phyloP scores from a whole-genome alignment of 1,140 invertebrate genomes.

The Mizuhopecten yessoensis region DNA sequence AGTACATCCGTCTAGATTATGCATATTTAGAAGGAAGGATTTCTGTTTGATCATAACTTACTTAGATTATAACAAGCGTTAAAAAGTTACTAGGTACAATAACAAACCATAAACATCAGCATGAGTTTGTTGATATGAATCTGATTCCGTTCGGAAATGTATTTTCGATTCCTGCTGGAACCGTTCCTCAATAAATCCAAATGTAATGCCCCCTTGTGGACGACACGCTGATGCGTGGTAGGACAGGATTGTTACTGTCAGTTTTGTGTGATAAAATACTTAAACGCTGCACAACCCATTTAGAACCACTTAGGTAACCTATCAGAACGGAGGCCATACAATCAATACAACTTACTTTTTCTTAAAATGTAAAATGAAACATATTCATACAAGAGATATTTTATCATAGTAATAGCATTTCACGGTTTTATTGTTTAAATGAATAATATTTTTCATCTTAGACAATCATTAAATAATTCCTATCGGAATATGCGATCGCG shows the following conservation, averaged over 20 bases:
- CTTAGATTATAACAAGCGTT: neutral
- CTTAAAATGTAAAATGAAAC: neutral
- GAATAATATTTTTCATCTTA: too few relatives aligned
- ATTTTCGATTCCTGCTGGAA: neutral
- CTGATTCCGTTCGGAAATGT: neutral
- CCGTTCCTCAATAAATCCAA: neutral
- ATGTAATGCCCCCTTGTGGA: neutral
- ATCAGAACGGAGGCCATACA: neutral
- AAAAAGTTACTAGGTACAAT: neutral
- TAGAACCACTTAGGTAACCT: neutral
- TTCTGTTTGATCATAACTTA: neutral
- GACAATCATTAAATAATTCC: too few relatives aligned
- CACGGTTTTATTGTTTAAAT: too few relatives aligned
- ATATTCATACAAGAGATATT: neutral
- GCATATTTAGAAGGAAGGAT: neutral
- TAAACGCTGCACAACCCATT: neutral
- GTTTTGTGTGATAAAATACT: neutral
- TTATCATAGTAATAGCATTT: neutral
- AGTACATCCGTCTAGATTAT: neutral
- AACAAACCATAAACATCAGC: neutral
- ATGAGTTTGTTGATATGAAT: neutral
- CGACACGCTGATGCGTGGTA: neutral
- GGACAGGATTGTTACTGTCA: neutral
- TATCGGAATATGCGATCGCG: too few relatives aligned
- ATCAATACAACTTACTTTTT: neutral